These are phyloP conservation scores for Mobula hypostoma DNA, from an alignment of 2,113 vertebrate species.

Conservation along the genomic window DNA sequence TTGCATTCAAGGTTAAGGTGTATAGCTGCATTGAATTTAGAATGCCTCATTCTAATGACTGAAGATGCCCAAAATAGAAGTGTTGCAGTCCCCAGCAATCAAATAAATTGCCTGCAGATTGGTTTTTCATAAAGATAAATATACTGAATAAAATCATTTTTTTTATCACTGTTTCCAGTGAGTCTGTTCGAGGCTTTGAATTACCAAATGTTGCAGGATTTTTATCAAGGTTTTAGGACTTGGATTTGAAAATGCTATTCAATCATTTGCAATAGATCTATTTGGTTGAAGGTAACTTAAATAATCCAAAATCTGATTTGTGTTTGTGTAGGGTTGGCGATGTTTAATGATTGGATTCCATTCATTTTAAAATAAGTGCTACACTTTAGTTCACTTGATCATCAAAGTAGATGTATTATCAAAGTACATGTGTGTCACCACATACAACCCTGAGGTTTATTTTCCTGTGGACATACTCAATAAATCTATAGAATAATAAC, in stretches of 20 bases:
- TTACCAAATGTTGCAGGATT: background rate
- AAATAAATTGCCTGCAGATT: background rate
- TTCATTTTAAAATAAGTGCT: background rate
- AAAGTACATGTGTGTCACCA: no score
- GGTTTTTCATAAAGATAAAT: background rate
- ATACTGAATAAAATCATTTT: background rate
- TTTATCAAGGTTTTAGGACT: background rate
- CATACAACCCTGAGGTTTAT: no score
- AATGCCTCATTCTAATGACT: background rate
- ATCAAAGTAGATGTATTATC: background rate
- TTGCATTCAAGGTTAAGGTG: background rate
- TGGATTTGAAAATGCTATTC: background rate
- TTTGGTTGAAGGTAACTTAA: background rate
- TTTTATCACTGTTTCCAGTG: background rate
- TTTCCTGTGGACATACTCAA: no score
- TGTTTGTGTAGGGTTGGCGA: background rate
- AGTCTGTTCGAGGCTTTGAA: background rate
- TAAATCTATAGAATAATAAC: no score
- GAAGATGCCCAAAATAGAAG: background rate
- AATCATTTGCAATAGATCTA: background rate
- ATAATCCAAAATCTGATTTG: background rate
- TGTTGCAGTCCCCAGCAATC: background rate
- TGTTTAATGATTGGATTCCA: background rate
- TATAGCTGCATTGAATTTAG: background rate
- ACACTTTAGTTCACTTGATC: background rate